Conservation (phyloP, 2,797 vertebrate genomes). For the Cynodonichthys magdalenae region DNA sequence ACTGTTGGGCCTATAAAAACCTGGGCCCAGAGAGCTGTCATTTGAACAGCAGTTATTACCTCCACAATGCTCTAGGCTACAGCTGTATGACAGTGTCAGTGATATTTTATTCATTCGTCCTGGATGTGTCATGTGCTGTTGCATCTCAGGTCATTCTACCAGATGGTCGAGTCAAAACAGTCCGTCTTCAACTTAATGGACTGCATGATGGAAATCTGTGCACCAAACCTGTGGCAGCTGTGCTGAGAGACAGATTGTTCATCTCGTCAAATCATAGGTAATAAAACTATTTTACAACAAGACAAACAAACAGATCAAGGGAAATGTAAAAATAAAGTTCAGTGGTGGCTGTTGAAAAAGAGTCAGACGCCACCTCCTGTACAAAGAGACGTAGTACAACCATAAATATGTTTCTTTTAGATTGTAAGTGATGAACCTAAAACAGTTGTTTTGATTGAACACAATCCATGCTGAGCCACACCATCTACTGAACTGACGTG, state of each 20-base stretch:
- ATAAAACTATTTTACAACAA: background rate
- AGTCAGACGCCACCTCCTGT: slow-evolving; percentile 47
- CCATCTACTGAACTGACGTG: too few species aligned
- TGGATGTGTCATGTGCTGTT: background rate
- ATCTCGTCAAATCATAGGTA: background rate
- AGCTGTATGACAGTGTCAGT: background rate
- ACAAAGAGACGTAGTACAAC: slow-evolving; percentile 17
- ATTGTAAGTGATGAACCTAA: too few species aligned
- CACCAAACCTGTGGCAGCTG: background rate
- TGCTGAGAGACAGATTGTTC: background rate
- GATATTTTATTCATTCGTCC: background rate
- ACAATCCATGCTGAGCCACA: too few species aligned
- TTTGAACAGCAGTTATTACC: background rate
- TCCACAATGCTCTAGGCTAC: background rate
- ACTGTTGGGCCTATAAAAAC: too few species aligned
- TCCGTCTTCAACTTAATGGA: slow-evolving; percentile 5
- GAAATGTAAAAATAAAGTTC: background rate
- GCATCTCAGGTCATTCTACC: slow-evolving; percentile 4
- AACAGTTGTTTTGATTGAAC: too few species aligned
- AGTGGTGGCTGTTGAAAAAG: background rate
- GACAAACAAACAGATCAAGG: background rate
- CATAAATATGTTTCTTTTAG: background rate
- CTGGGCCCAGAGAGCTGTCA: background rate
- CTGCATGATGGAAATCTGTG: slow-evolving; percentile 3
- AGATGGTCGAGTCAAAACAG: background rate